phyloP scores from a whole-genome alignment of 2,888 invertebrate species.

The Acanthosepion esculentum region DNA sequence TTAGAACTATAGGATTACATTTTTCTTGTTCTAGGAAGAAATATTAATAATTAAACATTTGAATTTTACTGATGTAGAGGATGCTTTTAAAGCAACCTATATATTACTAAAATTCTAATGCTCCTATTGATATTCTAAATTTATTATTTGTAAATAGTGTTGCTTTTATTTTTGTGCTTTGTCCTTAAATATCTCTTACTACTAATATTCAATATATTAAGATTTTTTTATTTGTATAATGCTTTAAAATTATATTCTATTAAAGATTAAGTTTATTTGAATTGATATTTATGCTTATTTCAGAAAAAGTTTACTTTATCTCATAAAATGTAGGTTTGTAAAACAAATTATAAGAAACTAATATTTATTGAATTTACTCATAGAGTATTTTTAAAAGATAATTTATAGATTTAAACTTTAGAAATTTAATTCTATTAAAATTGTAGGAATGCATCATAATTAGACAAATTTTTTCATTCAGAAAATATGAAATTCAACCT shows the following conservation, averaged over 20 bases:
- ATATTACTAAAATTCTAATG: not conserved
- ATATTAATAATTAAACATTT: not conserved
- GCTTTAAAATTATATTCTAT: not conserved
- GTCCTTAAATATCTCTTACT: not conserved
- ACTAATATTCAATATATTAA: not conserved
- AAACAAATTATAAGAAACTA: not conserved
- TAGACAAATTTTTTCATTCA: conserved; percentile 44
- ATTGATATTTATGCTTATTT: not conserved
- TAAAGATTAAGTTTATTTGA: not conserved
- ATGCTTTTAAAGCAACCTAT: not conserved
- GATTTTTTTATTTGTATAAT: not conserved
- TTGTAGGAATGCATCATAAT: not conserved
- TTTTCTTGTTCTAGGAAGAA: not conserved
- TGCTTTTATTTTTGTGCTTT: not conserved
- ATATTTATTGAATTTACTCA: not conserved
- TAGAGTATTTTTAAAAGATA: not conserved
- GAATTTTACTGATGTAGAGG: not conserved
- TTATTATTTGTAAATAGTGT: not conserved
- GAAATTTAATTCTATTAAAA: not conserved
- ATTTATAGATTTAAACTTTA: not conserved
- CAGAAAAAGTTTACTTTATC: not conserved
- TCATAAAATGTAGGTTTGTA: not conserved
- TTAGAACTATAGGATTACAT: not conserved
- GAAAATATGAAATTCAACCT: conserved; percentile 50
- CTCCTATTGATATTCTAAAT: not conserved